Evolutionary conservation across 2,113 vertebrate species (phyloP).

Genomic region (Hypocryptadius cinnamomeus): DNA sequence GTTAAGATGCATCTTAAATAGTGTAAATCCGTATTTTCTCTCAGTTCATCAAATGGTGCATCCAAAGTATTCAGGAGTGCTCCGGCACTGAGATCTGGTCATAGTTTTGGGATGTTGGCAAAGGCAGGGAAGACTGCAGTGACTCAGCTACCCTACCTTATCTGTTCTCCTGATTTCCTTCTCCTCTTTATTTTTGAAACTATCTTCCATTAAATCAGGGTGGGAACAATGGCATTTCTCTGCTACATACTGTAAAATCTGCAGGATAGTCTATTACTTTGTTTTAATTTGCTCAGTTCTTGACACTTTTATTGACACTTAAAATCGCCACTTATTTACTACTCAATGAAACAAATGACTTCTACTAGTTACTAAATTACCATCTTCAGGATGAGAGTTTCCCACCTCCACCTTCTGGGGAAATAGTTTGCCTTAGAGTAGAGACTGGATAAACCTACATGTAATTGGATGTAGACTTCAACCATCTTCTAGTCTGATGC

Average conservation of each 20-base stretch:
- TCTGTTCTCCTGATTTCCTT: background rate
- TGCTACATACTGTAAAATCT: background rate
- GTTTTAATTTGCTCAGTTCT: background rate
- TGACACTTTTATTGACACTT: background rate
- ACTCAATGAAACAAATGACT: background rate
- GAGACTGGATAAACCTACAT: background rate
- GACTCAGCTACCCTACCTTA: background rate
- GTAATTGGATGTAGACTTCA: background rate
- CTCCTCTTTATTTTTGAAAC: background rate
- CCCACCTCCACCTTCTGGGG: background rate
- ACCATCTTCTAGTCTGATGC: background rate
- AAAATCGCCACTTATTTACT: background rate
- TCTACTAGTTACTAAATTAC: background rate
- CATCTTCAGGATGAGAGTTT: background rate
- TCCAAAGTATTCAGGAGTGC: background rate
- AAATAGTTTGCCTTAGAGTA: background rate
- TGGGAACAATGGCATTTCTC: background rate
- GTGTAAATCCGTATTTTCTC: background rate
- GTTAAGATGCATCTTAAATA: background rate
- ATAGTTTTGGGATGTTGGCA: background rate
- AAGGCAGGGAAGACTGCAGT: background rate
- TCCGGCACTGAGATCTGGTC: background rate
- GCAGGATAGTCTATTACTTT: background rate
- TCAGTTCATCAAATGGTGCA: background rate
- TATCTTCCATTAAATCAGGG: background rate